Evolutionary conservation across 2,888 invertebrate genomes (phyloP).

Genomic region (Nemotelus nigrinus): DNA sequence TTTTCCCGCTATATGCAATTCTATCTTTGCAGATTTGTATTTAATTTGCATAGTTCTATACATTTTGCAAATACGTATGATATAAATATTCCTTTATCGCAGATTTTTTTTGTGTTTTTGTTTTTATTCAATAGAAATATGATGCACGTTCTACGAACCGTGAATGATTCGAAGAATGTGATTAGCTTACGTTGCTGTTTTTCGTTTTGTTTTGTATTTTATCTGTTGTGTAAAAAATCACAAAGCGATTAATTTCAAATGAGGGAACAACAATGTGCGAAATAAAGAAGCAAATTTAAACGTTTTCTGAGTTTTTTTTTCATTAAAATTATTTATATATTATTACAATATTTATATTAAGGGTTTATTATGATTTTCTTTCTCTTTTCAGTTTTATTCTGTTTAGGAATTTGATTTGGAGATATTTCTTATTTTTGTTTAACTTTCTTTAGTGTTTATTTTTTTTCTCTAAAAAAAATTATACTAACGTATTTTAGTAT

Average conservation of each 20-base stretch:
- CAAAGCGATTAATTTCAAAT: no score
- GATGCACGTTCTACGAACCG: no score
- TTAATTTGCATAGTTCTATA: constrained; percentile 17
- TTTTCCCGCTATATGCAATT: no score
- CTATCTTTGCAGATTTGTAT: constrained; percentile 1
- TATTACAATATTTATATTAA: constrained; percentile 17
- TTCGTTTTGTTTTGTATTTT: not conserved
- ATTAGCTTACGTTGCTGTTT: no score
- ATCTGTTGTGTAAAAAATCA: not conserved
- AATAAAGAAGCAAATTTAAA: constrained; percentile 6
- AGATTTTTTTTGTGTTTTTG: constrained; percentile 4
- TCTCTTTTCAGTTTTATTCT: constrained; percentile 33
- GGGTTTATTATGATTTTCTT: not conserved
- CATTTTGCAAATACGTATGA: constrained; percentile 38
- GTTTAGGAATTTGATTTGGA: constrained; percentile 10
- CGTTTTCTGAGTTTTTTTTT: not conserved
- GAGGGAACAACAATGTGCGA: not conserved
- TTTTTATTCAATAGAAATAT: not conserved
- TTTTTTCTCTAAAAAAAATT: not conserved
- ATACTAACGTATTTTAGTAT: constrained; percentile 20
- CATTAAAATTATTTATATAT: constrained; percentile 18
- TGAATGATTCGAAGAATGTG: no score
- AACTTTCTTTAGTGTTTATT: not conserved
- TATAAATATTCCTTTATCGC: constrained; percentile 21
- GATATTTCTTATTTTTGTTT: constrained; percentile 6